Percentiles rank a stretch among this genome's conserved stretches.
Conservation (phyloP, 2,888 invertebrate species). For the Drosophila fungiperda region DNA sequence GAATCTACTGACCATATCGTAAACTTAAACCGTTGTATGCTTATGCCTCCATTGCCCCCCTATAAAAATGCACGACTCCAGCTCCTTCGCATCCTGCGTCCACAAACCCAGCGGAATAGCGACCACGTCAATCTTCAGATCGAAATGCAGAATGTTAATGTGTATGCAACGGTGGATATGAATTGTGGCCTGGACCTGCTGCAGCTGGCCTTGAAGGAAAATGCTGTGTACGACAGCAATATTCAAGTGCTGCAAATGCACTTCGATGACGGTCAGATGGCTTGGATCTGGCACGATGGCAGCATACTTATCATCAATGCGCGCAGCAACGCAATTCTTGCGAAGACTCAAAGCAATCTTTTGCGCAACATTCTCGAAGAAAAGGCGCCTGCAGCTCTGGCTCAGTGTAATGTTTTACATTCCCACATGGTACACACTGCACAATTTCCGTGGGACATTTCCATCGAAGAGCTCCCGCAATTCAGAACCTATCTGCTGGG, state of each 20-base stretch:
- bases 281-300: constrained; percentile 58
- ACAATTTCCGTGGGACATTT: constrained; percentile 39
- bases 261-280: constrained; percentile 20
- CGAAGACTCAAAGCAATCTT: constrained; percentile 17
- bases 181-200: constrained; percentile 23
- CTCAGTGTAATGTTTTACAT: background rate
- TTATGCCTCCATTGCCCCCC: constrained; percentile 33
- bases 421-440: constrained; percentile 18
- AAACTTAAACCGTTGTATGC: constrained; percentile 8
- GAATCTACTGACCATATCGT: background rate
- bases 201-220: background rate
- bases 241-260: constrained; percentile 44
- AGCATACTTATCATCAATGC: constrained; percentile 46
- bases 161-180: constrained; percentile 32
- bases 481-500: constrained; percentile 6
- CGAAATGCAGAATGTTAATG: constrained; percentile 19
- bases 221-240: constrained; percentile 18
- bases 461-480: constrained; percentile 28
- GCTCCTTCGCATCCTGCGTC: constrained; percentile 43
- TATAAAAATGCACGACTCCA: constrained; percentile 27
- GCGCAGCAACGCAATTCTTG: constrained; percentile 18
- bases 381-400: rapidly evolving
- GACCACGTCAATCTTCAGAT: constrained; percentile 22
- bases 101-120: constrained; percentile 8
- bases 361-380: constrained; percentile 11